phyloP scores from a whole-genome alignment of 1,140 invertebrate genomes.

The Lamellibrachia luymesi region DNA sequence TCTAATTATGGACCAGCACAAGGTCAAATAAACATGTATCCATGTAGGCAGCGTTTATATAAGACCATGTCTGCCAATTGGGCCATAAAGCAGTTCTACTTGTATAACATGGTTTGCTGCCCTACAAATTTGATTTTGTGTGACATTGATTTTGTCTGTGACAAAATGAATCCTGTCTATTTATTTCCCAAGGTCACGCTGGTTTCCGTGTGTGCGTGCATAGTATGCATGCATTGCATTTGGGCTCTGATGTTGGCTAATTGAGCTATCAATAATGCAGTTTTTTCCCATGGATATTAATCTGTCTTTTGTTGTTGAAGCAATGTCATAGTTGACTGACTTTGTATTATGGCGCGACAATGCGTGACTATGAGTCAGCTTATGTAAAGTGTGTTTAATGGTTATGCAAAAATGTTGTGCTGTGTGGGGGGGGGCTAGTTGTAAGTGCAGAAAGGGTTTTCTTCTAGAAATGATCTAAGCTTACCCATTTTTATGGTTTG shows the following conservation, averaged over 20 bases:
- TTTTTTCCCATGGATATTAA: background rate
- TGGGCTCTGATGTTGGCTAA: background rate
- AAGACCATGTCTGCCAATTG: background rate
- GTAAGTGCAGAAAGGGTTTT: background rate
- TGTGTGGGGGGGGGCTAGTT: background rate
- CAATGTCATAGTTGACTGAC: background rate
- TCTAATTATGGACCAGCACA: background rate
- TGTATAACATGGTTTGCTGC: background rate
- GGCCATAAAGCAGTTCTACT: background rate
- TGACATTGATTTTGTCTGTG: background rate
- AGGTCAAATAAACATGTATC: background rate
- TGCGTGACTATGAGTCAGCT: background rate
- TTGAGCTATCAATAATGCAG: background rate
- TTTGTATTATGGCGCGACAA: background rate
- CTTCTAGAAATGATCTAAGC: background rate
- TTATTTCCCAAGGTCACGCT: background rate
- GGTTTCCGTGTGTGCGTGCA: background rate
- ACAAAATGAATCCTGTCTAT: background rate
- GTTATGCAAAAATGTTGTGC: background rate
- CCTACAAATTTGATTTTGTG: background rate
- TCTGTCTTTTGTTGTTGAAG: background rate
- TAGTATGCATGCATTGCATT: background rate
- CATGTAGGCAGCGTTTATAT: background rate
- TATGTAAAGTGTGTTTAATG: background rate
- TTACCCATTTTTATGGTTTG: background rate